Conservation (phyloP, 53 echinoderm and acorn worm species). For the Paracentrotus lividus region DNA sequence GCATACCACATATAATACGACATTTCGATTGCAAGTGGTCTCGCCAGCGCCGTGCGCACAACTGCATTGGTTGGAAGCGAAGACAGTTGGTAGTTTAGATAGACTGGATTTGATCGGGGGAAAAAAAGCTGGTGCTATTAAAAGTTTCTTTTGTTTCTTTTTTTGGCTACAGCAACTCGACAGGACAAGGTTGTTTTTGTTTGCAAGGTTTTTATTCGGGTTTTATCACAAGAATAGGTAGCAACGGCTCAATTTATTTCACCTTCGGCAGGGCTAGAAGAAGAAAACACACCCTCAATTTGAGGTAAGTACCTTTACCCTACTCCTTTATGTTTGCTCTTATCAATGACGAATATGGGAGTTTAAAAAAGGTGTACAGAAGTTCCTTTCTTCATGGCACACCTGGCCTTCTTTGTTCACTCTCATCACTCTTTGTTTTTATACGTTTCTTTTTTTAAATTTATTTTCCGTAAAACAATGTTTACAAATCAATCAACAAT, state of each 20-base stretch:
- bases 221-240: background rate
- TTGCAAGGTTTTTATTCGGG: background rate
- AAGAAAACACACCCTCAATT: background rate
- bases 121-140: too few relatives aligned
- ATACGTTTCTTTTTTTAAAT: too few relatives aligned
- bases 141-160: conserved; percentile 5
- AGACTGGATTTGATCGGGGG: conserved; percentile 24
- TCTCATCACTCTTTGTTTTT: too few relatives aligned
- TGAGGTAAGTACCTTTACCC: background rate
- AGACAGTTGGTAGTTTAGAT: background rate
- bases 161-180: background rate
- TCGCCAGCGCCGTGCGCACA: conserved; percentile 5
- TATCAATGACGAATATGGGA: too few relatives aligned
- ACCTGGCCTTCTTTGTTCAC: too few relatives aligned
- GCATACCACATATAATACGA: background rate
- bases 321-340: background rate
- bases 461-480: too few relatives aligned
- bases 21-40: background rate
- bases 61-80: background rate
- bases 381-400: too few relatives aligned
- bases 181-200: background rate
- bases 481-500: too few relatives aligned
- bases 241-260: background rate
- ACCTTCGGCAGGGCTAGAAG: background rate
- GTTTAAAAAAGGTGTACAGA: too few relatives aligned